phyloP scores from a whole-genome alignment of 1,140 invertebrate genomes.

The Linepithema humile region DNA sequence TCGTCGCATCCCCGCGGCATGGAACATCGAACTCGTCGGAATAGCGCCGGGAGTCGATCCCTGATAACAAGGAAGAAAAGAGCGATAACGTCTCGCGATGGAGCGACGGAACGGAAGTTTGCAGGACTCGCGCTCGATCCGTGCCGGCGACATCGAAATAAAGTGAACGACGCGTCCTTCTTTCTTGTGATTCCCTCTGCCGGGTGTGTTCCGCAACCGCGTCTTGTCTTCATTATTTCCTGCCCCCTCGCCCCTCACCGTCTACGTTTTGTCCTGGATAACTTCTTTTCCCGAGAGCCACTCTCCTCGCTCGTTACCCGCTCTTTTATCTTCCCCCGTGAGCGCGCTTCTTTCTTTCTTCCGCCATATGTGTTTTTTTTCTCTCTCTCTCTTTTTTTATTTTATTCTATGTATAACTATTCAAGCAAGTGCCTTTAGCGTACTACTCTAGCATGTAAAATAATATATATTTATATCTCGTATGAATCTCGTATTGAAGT shows the following conservation, averaged over 20 bases:
- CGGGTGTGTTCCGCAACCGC: conserved; percentile 27
- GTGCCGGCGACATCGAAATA: conserved; percentile 36
- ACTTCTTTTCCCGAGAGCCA: conserved; percentile 4
- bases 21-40: conserved; percentile 21
- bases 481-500: conserved; percentile 68
- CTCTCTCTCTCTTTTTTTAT: no score
- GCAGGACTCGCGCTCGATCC: conserved; percentile 23
- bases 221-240: conserved; percentile 43
- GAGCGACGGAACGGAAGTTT: conserved; percentile 40
- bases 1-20: neutral
- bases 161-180: conserved; percentile 33
- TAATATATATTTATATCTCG: conserved; percentile 78
- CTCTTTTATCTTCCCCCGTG: conserved; percentile 38
- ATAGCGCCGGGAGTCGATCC: conserved; percentile 10
- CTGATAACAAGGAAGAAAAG: conserved; percentile 48
- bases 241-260: neutral
- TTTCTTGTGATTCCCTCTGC: conserved; percentile 27
- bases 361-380: conserved; percentile 47
- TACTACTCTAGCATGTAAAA: conserved; percentile 77
- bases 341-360: conserved; percentile 46
- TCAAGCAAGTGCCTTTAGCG: conserved; percentile 73
- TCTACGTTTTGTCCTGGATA: neutral
- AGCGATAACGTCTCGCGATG: conserved; percentile 53
- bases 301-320: conserved; percentile 34
- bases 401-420: conserved; percentile 66